A percentile compares a stretch with the other conserved stretches of the same genome.
Evolutionary conservation across 1,140 invertebrate genomes (phyloP).

Genomic region (Dreissena polymorpha): DNA sequence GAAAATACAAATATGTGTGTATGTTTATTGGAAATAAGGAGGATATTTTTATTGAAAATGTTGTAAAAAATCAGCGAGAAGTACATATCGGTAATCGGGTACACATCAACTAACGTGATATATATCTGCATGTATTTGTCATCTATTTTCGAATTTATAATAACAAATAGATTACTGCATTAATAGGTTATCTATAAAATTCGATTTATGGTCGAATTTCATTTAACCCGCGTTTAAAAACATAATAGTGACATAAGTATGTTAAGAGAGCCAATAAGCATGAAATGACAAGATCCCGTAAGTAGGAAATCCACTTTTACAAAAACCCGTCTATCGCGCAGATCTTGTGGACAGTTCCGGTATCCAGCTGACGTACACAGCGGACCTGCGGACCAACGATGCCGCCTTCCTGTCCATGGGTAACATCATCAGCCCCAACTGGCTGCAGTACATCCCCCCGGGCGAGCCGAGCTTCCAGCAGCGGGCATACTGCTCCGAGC

Average conservation of each 20-base stretch:
- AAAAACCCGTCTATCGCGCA: neutral
- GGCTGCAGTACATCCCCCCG: conserved; percentile 49
- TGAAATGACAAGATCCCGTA: neutral
- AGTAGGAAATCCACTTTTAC: neutral
- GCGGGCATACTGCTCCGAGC: conserved; percentile 46
- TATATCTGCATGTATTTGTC: too few relatives aligned
- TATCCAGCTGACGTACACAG: conserved; percentile 48
- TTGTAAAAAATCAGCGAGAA: too few relatives aligned
- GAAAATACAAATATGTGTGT: too few relatives aligned
- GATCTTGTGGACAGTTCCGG: conserved; percentile 57
- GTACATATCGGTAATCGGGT: too few relatives aligned
- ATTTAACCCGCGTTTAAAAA: neutral
- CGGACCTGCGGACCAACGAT: conserved; percentile 47
- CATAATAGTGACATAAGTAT: neutral
- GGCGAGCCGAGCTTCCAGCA: conserved; percentile 36
- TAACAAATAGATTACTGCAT: too few relatives aligned
- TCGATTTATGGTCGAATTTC: neutral
- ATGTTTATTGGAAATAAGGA: too few relatives aligned
- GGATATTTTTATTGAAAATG: too few relatives aligned
- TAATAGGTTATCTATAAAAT: neutral
- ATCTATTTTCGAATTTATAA: too few relatives aligned
- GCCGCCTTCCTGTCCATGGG: conserved; percentile 48
- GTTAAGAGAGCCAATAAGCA: neutral
- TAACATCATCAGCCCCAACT: conserved; percentile 29
- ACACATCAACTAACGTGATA: too few relatives aligned